A percentile compares a stretch with the other conserved stretches of the same genome.
Conservation (phyloP, 2,113 vertebrate species). For the Eudyptes chrysolophus region DNA sequence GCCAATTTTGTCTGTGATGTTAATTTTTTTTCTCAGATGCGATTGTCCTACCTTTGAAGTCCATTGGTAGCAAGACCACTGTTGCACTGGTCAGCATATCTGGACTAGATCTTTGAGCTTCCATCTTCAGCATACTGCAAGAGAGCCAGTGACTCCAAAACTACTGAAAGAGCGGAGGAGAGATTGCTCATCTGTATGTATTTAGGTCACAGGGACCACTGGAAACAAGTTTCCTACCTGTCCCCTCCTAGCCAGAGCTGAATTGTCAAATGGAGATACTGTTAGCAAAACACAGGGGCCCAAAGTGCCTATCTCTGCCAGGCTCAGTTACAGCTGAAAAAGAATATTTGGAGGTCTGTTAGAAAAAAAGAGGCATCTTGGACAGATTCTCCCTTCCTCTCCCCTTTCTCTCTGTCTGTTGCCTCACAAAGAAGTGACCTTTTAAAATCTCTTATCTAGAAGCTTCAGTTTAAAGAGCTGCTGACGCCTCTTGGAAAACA, state of each 20-base stretch:
- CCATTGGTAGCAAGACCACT: background rate
- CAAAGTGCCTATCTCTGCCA: background rate
- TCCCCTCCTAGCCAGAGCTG: background rate
- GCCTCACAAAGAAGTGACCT: slow-evolving; percentile 38
- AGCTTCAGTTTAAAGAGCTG: slow-evolving; percentile 34
- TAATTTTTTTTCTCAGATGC: background rate
- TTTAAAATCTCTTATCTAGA: slow-evolving; percentile 56
- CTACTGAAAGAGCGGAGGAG: rapidly evolving
- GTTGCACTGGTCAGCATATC: background rate
- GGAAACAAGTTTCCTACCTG: background rate
- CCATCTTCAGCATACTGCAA: background rate
- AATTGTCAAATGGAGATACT: background rate
- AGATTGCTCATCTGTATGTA: background rate
- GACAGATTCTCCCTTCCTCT: background rate
- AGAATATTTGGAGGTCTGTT: background rate
- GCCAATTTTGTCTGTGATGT: background rate
- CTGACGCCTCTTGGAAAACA: slow-evolving; percentile 39
- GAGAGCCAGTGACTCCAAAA: background rate
- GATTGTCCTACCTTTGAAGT: background rate
- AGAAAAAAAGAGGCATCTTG: background rate
- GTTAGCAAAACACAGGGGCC: background rate
- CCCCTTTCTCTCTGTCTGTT: background rate
- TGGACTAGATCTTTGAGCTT: background rate
- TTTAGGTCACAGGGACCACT: background rate
- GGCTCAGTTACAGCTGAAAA: background rate